Evolutionary conservation across 1,140 invertebrate species (phyloP).

Genomic region (Euwallacea similis): DNA sequence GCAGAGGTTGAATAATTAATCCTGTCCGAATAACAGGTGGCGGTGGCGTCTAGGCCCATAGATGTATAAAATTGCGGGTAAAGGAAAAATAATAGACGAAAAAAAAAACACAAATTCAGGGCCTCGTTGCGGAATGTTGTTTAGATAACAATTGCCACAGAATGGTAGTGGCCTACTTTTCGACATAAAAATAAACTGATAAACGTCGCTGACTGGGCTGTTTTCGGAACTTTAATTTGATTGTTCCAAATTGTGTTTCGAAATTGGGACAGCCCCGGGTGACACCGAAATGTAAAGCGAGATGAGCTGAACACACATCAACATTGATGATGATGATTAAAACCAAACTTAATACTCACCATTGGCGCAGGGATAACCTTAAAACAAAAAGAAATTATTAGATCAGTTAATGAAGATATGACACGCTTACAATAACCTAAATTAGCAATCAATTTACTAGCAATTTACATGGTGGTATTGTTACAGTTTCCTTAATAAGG

Average conservation of each 20-base stretch:
- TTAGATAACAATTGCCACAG: conserved; percentile 11
- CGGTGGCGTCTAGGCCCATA: background rate
- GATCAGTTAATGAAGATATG: background rate
- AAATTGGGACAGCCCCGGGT: background rate
- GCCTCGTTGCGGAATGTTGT: conserved; percentile 19
- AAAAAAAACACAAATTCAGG: background rate
- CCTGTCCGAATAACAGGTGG: conserved; percentile 2
- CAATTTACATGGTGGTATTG: conserved; percentile 4
- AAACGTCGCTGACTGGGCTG: background rate
- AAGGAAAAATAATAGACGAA: background rate
- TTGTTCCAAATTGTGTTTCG: background rate
- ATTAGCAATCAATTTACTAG: background rate
- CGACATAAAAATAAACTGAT: conserved; percentile 20
- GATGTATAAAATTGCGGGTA: background rate
- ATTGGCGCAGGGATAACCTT: conserved; percentile 39
- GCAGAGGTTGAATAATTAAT: background rate
- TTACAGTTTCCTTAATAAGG: conserved; percentile 18
- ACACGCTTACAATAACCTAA: background rate
- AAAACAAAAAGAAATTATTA: conserved; percentile 31
- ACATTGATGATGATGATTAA: background rate
- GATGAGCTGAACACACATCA: background rate
- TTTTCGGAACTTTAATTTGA: background rate
- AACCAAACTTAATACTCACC: conserved; percentile 25
- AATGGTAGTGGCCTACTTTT: conserved; percentile 20
- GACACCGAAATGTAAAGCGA: background rate